phyloP scores from a whole-genome alignment of 2,113 vertebrate genomes.

The Zosterops japonicus region DNA sequence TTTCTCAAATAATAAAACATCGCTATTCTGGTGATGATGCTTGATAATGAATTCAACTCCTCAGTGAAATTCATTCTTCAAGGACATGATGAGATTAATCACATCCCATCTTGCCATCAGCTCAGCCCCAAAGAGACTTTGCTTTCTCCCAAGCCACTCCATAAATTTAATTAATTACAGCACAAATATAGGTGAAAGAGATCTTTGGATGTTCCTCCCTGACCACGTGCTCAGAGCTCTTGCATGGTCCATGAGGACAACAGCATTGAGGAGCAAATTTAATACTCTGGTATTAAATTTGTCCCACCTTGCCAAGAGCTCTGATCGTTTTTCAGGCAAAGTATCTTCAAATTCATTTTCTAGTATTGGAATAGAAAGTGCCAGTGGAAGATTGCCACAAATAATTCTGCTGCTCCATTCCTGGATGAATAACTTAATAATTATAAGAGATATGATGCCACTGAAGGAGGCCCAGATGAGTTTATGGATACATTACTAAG shows the following conservation, averaged over 20 bases:
- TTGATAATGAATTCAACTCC: background rate
- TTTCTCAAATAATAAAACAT: background rate
- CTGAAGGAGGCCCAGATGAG: background rate
- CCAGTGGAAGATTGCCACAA: background rate
- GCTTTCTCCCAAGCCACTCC: background rate
- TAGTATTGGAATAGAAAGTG: background rate
- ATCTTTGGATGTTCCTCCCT: background rate
- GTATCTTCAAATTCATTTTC: background rate
- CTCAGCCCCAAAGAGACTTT: background rate
- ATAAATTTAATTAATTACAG: background rate
- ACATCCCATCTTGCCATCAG: background rate
- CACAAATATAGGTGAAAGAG: background rate
- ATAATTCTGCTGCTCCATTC: background rate
- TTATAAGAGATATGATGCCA: background rate
- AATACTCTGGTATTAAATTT: background rate
- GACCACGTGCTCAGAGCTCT: background rate
- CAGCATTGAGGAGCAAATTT: background rate
- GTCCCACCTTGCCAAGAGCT: background rate
- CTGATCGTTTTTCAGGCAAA: background rate
- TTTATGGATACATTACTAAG: background rate
- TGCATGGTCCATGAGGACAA: accelerated
- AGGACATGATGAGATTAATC: background rate
- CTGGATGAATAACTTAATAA: background rate
- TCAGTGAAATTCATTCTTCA: background rate
- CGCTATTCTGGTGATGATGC: background rate